Evolutionary conservation across 2,797 vertebrate species (phyloP).

Genomic region (Halcyon leucocephala): DNA sequence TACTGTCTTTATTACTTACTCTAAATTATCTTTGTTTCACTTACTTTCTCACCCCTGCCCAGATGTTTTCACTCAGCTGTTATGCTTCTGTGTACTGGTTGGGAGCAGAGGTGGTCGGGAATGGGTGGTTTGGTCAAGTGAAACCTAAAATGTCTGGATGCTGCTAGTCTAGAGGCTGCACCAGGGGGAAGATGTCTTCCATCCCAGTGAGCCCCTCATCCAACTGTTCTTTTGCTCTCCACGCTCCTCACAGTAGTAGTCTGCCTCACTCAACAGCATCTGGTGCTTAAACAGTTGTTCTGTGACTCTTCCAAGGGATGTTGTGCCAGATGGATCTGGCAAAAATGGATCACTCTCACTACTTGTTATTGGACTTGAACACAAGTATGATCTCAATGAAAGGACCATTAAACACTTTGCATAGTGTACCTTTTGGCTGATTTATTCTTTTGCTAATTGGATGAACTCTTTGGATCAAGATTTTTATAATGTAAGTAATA

Average conservation of each 20-base stretch:
- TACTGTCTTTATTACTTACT: background rate
- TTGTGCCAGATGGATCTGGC: background rate
- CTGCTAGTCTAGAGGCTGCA: background rate
- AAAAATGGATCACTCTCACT: background rate
- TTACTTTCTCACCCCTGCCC: background rate
- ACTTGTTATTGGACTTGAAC: background rate
- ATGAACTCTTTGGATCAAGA: background rate
- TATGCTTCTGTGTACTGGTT: background rate
- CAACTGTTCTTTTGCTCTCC: background rate
- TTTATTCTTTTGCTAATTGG: constrained; percentile 23
- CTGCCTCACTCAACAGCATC: background rate
- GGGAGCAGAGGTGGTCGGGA: background rate
- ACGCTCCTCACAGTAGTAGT: background rate
- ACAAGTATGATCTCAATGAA: background rate
- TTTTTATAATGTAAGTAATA: constrained; percentile 5
- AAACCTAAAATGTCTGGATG: background rate
- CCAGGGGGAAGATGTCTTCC: background rate
- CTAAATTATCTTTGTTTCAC: background rate
- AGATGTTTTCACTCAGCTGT: background rate
- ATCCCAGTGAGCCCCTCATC: background rate
- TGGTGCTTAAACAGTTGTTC: background rate
- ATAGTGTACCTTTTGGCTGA: background rate
- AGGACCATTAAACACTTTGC: background rate
- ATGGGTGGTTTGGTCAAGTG: background rate
- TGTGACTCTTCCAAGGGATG: background rate